Conservation (phyloP, 2,113 vertebrate species). For the Phasianus colchicus region DNA sequence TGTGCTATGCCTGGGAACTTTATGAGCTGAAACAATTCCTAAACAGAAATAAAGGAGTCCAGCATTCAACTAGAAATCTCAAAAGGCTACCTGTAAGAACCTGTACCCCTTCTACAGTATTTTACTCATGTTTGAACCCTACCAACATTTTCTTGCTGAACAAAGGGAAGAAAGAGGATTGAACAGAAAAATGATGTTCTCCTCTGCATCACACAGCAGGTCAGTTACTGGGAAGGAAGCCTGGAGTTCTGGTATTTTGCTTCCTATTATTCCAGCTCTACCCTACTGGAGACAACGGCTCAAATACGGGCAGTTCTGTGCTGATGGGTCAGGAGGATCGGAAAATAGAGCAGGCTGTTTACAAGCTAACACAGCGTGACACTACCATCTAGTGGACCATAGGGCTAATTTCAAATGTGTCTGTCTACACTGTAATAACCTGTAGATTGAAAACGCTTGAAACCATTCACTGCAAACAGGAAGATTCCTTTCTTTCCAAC, state of each 20-base stretch:
- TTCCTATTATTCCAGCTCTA: background rate
- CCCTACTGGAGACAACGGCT: background rate
- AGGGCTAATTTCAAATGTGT: background rate
- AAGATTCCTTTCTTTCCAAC: background rate
- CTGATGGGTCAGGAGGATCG: background rate
- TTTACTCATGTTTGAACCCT: background rate
- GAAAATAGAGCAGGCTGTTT: background rate
- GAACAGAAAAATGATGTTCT: background rate
- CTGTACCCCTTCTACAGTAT: background rate
- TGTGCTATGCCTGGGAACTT: background rate
- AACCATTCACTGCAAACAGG: background rate
- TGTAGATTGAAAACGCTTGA: background rate
- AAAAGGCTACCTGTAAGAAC: background rate
- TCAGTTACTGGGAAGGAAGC: background rate
- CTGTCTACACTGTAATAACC: too few species aligned
- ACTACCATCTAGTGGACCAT: slow-evolving; percentile 67
- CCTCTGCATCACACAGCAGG: background rate
- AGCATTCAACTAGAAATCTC: background rate
- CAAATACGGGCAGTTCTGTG: background rate
- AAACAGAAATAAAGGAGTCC: background rate
- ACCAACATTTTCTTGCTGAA: background rate
- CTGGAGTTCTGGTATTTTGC: background rate
- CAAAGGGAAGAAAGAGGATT: background rate
- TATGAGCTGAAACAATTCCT: background rate
- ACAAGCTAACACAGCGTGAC: background rate